Percentiles rank a stretch among this genome's conserved stretches.
Conservation (phyloP, 2,113 vertebrate genomes). For the Oxygymnocypris stewartii region DNA sequence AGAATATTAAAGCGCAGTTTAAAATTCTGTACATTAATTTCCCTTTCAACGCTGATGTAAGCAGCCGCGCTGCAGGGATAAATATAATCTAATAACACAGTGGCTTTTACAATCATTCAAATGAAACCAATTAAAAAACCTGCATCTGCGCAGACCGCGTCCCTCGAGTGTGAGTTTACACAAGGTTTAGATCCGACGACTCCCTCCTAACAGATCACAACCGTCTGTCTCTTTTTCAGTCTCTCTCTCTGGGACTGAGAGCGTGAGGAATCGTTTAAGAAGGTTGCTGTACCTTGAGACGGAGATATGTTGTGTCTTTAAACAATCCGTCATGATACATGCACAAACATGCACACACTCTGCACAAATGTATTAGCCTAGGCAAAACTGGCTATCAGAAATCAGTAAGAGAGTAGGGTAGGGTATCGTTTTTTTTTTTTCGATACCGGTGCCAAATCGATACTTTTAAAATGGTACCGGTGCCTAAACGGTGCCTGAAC, state of each 20-base stretch:
- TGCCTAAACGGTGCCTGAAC: too few relatives aligned
- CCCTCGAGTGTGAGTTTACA: slow-evolving; percentile 19
- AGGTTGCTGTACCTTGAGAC: background rate
- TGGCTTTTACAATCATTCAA: slow-evolving; percentile 48
- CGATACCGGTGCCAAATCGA: too few relatives aligned
- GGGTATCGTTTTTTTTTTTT: too few relatives aligned
- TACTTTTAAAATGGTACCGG: too few relatives aligned
- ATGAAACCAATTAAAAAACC: slow-evolving; percentile 52
- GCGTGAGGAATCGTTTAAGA: background rate
- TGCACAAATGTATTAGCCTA: background rate
- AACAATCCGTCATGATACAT: background rate
- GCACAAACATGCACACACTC: too few relatives aligned
- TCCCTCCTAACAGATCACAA: background rate
- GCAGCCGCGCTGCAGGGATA: slow-evolving; percentile 46
- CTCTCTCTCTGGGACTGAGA: background rate
- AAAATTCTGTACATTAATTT: slow-evolving; percentile 52
- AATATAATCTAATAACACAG: slow-evolving; percentile 55
- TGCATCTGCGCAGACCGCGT: slow-evolving; percentile 26
- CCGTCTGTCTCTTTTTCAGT: slow-evolving; percentile 7
- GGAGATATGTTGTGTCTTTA: background rate
- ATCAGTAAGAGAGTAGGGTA: too few relatives aligned
- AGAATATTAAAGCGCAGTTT: slow-evolving; percentile 44
- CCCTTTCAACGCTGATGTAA: slow-evolving; percentile 51
- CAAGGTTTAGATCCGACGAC: background rate
- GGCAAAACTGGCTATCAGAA: background rate